These are phyloP conservation scores for Thrips palmi DNA, from an alignment of 1,140 invertebrate species.

Conservation along the genomic window DNA sequence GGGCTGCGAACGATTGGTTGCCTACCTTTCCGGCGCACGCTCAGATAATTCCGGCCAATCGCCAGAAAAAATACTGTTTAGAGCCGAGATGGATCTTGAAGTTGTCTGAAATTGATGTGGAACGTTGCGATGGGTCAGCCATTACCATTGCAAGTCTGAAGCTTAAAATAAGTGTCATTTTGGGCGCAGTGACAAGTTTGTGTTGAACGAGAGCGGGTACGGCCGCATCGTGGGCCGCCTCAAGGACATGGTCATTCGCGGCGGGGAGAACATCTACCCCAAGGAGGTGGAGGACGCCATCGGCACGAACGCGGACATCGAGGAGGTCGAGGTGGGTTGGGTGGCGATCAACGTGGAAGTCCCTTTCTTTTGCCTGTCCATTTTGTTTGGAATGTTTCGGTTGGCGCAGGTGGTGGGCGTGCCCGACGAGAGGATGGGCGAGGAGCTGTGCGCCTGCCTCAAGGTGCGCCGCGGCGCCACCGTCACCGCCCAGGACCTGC, in stretches of 20 bases:
- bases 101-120: too few species aligned
- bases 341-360: too few species aligned
- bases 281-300: slow-evolving; percentile 73
- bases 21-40: too few species aligned
- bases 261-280: slow-evolving; percentile 83
- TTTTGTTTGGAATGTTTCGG: neutral
- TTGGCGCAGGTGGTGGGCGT: slow-evolving; percentile 45
- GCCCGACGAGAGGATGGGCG: slow-evolving; percentile 61
- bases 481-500: slow-evolving; percentile 36
- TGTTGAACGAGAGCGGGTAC: slow-evolving; percentile 57
- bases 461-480: slow-evolving; percentile 27
- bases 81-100: too few species aligned
- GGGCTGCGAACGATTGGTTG: too few species aligned
- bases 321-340: slow-evolving; percentile 61
- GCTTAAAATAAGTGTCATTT: too few species aligned
- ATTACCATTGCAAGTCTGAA: too few species aligned
- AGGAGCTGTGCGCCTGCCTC: slow-evolving; percentile 69
- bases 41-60: too few species aligned
- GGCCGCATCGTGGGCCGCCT: slow-evolving; percentile 60
- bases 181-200: slow-evolving; percentile 52
- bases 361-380: slow-evolving; percentile 1
- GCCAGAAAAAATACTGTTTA: too few species aligned
- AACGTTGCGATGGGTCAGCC: too few species aligned
- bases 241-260: slow-evolving; percentile 82
- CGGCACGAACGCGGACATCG: slow-evolving; percentile 50